A percentile compares a stretch with the other conserved stretches of the same genome.
Evolutionary conservation across 2,113 vertebrate species (phyloP).

Genomic region (Phalacrocorax carbo): DNA sequence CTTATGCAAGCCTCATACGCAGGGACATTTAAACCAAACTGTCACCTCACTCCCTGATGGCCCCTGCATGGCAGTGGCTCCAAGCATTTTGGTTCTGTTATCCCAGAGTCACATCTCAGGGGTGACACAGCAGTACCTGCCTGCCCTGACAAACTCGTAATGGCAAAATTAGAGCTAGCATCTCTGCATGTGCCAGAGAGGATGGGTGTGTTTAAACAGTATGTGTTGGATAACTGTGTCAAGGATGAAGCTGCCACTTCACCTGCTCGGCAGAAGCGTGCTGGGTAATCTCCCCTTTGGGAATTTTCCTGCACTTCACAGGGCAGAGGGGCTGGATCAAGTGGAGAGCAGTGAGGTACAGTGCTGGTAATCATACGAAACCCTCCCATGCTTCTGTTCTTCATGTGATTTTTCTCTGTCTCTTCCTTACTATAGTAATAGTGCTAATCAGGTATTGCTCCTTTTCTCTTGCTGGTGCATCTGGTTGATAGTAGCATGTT

Average conservation of each 20-base stretch:
- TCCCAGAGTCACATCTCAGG: not conserved
- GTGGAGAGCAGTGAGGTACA: not conserved
- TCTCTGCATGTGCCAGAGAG: not conserved
- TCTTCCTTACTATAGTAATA: not conserved
- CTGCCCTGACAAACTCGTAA: not conserved
- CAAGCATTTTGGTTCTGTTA: not conserved
- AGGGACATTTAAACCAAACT: not conserved
- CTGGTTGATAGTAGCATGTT: not conserved
- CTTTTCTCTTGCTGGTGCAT: not conserved
- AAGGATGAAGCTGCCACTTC: not conserved
- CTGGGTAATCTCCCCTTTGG: not conserved
- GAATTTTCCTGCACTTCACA: not conserved
- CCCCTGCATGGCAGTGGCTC: not conserved
- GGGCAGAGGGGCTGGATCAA: not conserved
- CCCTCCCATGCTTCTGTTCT: not conserved
- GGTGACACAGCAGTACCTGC: fast-evolving
- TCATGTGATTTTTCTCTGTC: not conserved
- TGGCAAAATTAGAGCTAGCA: not conserved
- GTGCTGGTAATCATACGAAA: not conserved
- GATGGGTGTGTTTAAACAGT: not conserved
- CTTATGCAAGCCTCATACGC: not conserved
- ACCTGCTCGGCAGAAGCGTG: not conserved
- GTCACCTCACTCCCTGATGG: not conserved
- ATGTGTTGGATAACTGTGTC: not conserved
- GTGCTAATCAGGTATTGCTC: not conserved